Evolutionary conservation across 2,888 invertebrate genomes (phyloP).

Genomic region (Rhamnusium bicolor): DNA sequence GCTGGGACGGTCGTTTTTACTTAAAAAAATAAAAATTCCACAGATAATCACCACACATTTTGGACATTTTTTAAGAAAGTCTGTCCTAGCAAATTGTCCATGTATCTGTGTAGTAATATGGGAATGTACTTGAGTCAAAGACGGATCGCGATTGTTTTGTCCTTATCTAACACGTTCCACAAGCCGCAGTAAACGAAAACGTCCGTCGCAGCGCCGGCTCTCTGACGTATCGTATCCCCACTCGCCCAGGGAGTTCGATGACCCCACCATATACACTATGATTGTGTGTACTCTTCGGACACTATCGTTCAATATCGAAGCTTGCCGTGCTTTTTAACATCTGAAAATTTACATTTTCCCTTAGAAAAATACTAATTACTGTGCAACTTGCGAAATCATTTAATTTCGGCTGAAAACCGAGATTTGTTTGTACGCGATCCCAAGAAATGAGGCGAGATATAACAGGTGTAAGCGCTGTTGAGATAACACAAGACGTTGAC

Average conservation of each 20-base stretch:
- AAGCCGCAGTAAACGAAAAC: conserved; percentile 52
- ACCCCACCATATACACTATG: conserved; percentile 65
- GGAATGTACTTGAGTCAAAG: conserved; percentile 60
- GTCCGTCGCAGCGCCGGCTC: conserved; percentile 65
- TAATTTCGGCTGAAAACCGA: background rate
- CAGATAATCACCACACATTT: conserved; percentile 63
- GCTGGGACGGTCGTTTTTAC: conserved; percentile 4
- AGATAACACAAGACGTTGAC: conserved; percentile 47
- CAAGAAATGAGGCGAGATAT: conserved; percentile 6
- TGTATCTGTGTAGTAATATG: conserved; percentile 69
- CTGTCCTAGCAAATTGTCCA: conserved; percentile 68
- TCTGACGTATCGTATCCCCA: conserved; percentile 67
- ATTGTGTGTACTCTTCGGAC: conserved; percentile 59
- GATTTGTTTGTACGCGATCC: background rate
- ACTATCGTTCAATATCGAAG: conserved; percentile 59
- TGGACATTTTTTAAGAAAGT: conserved; percentile 70
- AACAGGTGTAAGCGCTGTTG: conserved; percentile 38
- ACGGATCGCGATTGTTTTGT: conserved; percentile 42
- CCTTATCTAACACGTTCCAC: conserved; percentile 47
- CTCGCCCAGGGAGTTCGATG: conserved; percentile 65
- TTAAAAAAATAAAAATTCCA: conserved; percentile 45
- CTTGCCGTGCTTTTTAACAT: conserved; percentile 38
- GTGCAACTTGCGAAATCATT: background rate
- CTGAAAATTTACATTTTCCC: conserved; percentile 22
- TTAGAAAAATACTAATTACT: background rate